These are phyloP conservation scores for Scarus forsteni DNA, from an alignment of 2,797 vertebrate genomes.

Conservation along the genomic window DNA sequence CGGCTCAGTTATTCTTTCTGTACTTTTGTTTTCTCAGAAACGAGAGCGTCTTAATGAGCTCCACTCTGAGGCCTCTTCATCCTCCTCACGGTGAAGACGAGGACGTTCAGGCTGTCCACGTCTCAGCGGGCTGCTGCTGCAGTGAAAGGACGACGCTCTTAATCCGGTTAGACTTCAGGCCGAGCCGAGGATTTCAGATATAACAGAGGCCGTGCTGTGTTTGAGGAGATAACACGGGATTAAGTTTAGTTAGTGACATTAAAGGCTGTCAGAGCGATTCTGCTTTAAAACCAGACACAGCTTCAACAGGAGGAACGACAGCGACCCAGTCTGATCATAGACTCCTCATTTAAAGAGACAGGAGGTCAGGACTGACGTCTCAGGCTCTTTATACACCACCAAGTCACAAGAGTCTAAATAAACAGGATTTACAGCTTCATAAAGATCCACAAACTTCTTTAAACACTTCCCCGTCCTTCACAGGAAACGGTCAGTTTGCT, in stretches of 20 bases:
- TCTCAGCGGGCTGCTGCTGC: neutral
- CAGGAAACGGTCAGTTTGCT: too few species aligned
- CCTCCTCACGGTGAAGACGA: neutral
- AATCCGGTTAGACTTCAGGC: constrained; percentile 25
- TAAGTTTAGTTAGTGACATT: neutral
- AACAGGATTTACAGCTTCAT: too few species aligned
- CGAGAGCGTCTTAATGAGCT: constrained; percentile 13
- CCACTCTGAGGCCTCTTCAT: too few species aligned
- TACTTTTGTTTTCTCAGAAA: constrained; percentile 32
- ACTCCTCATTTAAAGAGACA: too few species aligned
- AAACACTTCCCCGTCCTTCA: too few species aligned
- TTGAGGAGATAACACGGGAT: constrained; percentile 1
- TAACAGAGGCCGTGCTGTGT: neutral
- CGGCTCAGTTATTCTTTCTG: constrained; percentile 43
- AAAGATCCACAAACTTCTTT: too few species aligned
- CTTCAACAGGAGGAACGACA: too few species aligned
- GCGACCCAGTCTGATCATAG: too few species aligned
- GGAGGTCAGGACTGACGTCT: too few species aligned
- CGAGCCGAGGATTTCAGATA: constrained; percentile 7
- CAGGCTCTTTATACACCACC: too few species aligned
- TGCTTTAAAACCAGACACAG: too few species aligned
- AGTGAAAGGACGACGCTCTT: constrained; percentile 4
- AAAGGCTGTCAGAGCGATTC: neutral
- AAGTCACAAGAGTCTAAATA: too few species aligned
- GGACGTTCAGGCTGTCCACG: neutral